phyloP scores from a whole-genome alignment of 2,797 vertebrate genomes.

The Pangasius djambal region DNA sequence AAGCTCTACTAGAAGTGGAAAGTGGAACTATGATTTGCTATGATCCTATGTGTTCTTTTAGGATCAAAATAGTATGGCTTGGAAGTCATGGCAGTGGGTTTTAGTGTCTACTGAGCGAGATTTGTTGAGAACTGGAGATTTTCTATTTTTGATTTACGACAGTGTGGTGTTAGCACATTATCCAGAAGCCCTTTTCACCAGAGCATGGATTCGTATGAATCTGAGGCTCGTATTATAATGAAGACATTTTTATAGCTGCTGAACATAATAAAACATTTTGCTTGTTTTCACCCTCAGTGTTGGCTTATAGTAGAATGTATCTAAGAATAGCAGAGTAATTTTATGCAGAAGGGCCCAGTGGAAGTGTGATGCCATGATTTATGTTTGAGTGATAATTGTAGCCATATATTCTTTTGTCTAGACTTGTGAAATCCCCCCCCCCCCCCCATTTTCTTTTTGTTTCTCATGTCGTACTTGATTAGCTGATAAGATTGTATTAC shows the following conservation, averaged over 20 bases:
- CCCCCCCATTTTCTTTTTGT: background rate
- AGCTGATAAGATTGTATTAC: background rate
- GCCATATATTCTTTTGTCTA: background rate
- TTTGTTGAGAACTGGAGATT: constrained; percentile 60
- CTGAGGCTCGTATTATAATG: constrained; percentile 74
- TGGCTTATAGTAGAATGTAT: constrained; percentile 66
- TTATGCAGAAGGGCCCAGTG: constrained; percentile 67
- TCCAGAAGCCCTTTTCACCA: constrained; percentile 68
- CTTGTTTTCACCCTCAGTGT: constrained; percentile 64
- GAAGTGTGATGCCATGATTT: constrained; percentile 64
- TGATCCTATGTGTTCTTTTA: constrained; percentile 48
- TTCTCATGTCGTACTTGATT: constrained; percentile 6
- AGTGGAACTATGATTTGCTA: constrained; percentile 67
- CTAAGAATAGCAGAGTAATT: constrained; percentile 67
- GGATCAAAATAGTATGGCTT: constrained; percentile 34
- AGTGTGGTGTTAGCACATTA: constrained; percentile 69
- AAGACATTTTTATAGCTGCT: constrained; percentile 77
- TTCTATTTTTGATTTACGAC: constrained; percentile 68
- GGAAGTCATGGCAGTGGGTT: constrained; percentile 3
- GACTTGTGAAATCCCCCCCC: constrained; percentile 53
- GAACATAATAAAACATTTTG: constrained; percentile 70
- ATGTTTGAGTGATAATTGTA: constrained; percentile 45
- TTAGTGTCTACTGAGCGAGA: constrained; percentile 29
- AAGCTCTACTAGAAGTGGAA: constrained; percentile 69
- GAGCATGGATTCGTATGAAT: constrained; percentile 70